Evolutionary conservation across 2,797 vertebrate species (phyloP), one percentile per base, ranked within the genome.

Genomic region (Craterocephalus amniculus): DNA sequence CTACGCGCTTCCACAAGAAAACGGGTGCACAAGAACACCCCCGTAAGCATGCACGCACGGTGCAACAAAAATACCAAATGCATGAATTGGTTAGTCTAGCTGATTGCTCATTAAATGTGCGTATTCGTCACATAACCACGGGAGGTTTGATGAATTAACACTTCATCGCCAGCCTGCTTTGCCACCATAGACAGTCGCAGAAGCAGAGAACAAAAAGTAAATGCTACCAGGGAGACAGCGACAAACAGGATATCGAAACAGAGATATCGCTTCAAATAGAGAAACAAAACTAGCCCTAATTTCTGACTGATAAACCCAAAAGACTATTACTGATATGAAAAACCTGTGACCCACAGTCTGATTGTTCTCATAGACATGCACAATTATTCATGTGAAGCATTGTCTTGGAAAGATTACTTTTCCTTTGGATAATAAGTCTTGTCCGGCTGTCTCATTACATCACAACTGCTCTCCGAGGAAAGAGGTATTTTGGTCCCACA

Each of bases 111-210:
- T 87, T 90, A 86, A 86, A 86, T 78, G 79, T 80, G 80, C 84
- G 86, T 72, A 80, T 74, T 84, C 34, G 43, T 86, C 83, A 84
- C 84, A 81, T 78, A 77, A 84, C 74, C 49, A 38, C 60, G 32
- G 81, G 80, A 83, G 74, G 85, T 79, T 89, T 83, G 85, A 88
- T 85, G 65, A 88, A 88, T 87, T 83, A 89, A 85, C 89, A 89
- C 87, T 81, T 83, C 60, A 88, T 86, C 70, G 73, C 74, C 83
- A 82, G 74, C 58, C 77, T 68, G 72, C 49, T 77, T 78, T 83
- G 52, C 61, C 78, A 80, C 71, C 83, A 62, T 74, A 83, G 81
- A 79, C 72, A 82, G 84, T 77, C 64, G 70, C 62, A 29, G 51
- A 71, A 72, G 65, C n/a, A 67, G 65, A 80, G 8, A 62, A 67